Conservation (phyloP, 2,113 vertebrate genomes). For the Uropsilus gracilis region DNA sequence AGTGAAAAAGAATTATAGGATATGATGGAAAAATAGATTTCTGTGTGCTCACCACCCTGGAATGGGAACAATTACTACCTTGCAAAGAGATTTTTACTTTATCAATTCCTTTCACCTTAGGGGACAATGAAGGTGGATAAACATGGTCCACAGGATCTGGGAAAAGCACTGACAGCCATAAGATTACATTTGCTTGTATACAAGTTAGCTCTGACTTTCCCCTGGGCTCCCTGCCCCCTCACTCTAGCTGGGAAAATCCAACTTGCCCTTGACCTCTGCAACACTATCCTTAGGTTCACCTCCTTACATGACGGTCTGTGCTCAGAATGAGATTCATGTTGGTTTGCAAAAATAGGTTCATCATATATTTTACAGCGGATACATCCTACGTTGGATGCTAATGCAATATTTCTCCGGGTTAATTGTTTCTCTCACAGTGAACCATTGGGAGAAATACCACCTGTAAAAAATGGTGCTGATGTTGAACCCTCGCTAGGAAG, state of each 20-base stretch:
- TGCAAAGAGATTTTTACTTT: conserved; percentile 53
- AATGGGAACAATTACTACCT: conserved; percentile 53
- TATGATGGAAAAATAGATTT: conserved; percentile 56
- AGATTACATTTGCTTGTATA: conserved; percentile 55
- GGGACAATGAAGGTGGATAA: conserved; percentile 52
- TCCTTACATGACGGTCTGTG: background rate
- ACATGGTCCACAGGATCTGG: background rate
- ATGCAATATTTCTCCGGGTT: background rate
- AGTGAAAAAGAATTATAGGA: conserved; percentile 42
- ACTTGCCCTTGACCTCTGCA: background rate
- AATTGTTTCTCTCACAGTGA: background rate
- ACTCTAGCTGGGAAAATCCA: background rate
- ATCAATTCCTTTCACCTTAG: conserved; percentile 54
- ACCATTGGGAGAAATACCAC: background rate
- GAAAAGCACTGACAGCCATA: conserved; percentile 45
- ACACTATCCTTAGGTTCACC: background rate
- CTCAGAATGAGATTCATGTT: conserved; percentile 39
- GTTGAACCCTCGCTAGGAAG: conserved; percentile 3
- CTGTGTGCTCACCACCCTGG: conserved; percentile 34
- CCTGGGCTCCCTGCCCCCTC: background rate
- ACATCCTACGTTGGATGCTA: conserved; percentile 1
- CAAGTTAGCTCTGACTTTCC: conserved; percentile 40
- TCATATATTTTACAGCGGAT: background rate
- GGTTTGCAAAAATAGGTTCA: background rate
- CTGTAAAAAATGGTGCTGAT: background rate